Percentiles rank a stretch among this genome's conserved stretches.
These are phyloP conservation scores for Argynnis bischoffii DNA, from an alignment of 2,888 invertebrate species.

Conservation along the genomic window DNA sequence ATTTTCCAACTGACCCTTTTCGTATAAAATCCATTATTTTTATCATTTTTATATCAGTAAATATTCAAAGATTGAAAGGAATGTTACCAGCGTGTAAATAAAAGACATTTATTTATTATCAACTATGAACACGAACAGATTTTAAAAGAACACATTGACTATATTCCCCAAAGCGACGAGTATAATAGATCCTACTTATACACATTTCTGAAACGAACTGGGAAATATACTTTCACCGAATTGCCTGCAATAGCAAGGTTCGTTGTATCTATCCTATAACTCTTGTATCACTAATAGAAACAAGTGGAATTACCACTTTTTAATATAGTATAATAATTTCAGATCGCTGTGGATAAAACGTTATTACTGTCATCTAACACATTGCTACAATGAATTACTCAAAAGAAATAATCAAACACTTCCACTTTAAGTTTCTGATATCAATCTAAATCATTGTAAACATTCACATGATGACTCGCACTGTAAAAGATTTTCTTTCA, in stretches of 20 bases:
- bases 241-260: background rate
- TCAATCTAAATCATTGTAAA: too few relatives aligned
- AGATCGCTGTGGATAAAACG: background rate
- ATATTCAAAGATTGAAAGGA: slow-evolving; percentile 20
- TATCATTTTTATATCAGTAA: slow-evolving; percentile 26
- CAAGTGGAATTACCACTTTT: background rate
- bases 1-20: background rate
- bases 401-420: too few relatives aligned
- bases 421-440: too few relatives aligned
- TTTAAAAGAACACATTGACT: slow-evolving; percentile 18
- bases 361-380: slow-evolving; percentile 6
- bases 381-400: slow-evolving; percentile 1
- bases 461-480: too few relatives aligned
- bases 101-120: slow-evolving; percentile 24
- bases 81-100: slow-evolving; percentile 26
- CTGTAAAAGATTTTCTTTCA: too few relatives aligned
- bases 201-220: background rate
- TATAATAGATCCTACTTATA: background rate
- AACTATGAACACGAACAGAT: slow-evolving; percentile 29
- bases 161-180: background rate
- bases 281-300: background rate
- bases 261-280: background rate
- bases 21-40: slow-evolving; percentile 22
- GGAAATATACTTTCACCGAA: background rate
- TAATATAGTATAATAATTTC: background rate